phyloP scores from a whole-genome alignment of 2,797 vertebrate species.

The Rhinella marina region DNA sequence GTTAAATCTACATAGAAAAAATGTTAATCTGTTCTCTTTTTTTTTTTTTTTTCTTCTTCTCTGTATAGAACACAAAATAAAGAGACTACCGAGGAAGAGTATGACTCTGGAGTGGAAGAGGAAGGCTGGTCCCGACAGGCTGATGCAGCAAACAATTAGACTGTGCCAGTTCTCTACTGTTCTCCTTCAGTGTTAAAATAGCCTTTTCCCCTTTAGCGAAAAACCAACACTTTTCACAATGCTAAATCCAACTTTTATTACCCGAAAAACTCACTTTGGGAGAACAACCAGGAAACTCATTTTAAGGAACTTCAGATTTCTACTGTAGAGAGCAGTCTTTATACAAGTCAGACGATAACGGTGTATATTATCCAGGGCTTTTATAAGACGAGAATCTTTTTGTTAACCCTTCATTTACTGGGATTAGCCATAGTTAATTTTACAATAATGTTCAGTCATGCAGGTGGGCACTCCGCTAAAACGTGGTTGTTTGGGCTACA shows the following conservation, averaged over 20 bases:
- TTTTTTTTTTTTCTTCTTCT: slow-evolving; percentile 56
- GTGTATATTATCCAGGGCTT: slow-evolving; percentile 76
- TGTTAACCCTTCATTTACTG: slow-evolving; percentile 65
- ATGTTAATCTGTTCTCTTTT: neutral
- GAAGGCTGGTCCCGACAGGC: slow-evolving; percentile 95
- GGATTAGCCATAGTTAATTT: slow-evolving; percentile 67
- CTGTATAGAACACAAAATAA: slow-evolving; percentile 84
- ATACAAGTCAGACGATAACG: slow-evolving; percentile 71
- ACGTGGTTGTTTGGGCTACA: neutral
- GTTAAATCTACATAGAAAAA: neutral
- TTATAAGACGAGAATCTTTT: slow-evolving; percentile 67
- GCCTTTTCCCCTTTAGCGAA: slow-evolving; percentile 2
- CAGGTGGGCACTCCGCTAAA: neutral
- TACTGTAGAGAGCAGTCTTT: slow-evolving; percentile 68
- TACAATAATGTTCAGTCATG: slow-evolving; percentile 68
- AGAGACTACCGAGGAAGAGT: slow-evolving; percentile 89
- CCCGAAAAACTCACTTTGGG: slow-evolving; percentile 18
- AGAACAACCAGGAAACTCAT: slow-evolving; percentile 65
- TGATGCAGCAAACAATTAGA: slow-evolving; percentile 93
- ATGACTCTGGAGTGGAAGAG: slow-evolving; percentile 92
- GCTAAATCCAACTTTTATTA: slow-evolving; percentile 37
- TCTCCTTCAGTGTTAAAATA: slow-evolving; percentile 28
- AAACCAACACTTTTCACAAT: slow-evolving; percentile 9
- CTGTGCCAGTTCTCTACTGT: slow-evolving; percentile 39
- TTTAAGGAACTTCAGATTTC: slow-evolving; percentile 72